phyloP scores from a whole-genome alignment of 2,888 invertebrate species.

The Drosophila meridionalis region DNA sequence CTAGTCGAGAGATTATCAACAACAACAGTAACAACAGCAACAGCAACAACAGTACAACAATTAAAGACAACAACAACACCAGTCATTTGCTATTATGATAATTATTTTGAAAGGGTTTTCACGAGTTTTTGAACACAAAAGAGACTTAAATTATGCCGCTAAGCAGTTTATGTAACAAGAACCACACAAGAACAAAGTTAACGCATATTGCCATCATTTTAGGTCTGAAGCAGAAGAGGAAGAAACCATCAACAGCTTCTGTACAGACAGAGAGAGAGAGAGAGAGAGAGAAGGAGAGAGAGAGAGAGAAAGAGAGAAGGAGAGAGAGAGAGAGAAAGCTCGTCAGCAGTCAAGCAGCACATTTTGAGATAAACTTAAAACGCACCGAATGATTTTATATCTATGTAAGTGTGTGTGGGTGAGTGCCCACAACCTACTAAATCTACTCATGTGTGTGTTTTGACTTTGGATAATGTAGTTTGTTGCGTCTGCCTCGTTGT shows the following conservation, averaged over 20 bases:
- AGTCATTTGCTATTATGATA: conserved; percentile 68
- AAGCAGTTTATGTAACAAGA: conserved; percentile 70
- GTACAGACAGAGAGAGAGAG: neutral
- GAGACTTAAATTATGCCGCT: conserved; percentile 77
- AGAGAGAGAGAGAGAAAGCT: conserved; percentile 44
- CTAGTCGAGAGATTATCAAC: neutral
- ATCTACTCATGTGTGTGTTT: conserved; percentile 41
- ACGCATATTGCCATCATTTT: conserved; percentile 56
- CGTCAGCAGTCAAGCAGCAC: conserved; percentile 75
- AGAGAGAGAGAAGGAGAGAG: neutral
- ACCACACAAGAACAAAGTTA: conserved; percentile 51
- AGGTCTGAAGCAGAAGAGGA: neutral
- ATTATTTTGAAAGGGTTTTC: conserved; percentile 72
- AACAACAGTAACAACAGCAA: conserved; percentile 24
- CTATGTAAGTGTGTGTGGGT: conserved; percentile 8
- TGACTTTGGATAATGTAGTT: conserved; percentile 80
- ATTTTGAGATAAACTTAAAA: conserved; percentile 77
- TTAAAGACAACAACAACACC: conserved; percentile 16
- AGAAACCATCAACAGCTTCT: conserved; percentile 1
- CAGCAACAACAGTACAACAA: conserved; percentile 19
- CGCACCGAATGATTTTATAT: conserved; percentile 65
- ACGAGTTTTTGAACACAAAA: conserved; percentile 74
- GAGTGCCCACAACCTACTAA: neutral
- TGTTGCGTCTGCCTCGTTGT: conserved; percentile 49
- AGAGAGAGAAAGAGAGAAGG: too few relatives aligned